Evolutionary conservation across 92 coral and sea anemone species (phyloP).

Genomic region (Palythoa caribaeorum): DNA sequence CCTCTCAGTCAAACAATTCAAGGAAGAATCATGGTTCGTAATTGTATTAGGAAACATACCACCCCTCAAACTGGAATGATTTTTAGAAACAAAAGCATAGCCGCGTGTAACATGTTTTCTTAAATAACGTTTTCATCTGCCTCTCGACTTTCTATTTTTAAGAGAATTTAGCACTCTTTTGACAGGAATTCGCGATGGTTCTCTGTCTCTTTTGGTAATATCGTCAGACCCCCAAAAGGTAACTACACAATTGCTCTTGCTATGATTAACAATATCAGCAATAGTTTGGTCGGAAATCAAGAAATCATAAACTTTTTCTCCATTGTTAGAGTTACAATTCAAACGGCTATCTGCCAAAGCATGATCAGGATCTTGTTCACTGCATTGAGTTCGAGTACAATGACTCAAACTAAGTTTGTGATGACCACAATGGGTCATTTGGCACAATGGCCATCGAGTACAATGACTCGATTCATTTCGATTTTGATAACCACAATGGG

Average conservation of each 20-base stretch:
- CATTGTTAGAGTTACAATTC: slow-evolving; percentile 3
- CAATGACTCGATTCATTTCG: slow-evolving; percentile 5
- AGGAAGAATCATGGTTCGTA: slow-evolving; percentile 24
- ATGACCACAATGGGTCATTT: slow-evolving; percentile 8
- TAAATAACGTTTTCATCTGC: slow-evolving; percentile 2
- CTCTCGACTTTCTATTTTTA: slow-evolving; percentile 32
- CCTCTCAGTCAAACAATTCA: slow-evolving; percentile 38
- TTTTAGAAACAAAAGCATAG: slow-evolving; percentile 16
- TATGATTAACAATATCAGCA: slow-evolving; percentile 43
- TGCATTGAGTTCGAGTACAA: slow-evolving; percentile 6
- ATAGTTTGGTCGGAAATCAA: slow-evolving; percentile 31
- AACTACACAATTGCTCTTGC: slow-evolving; percentile 39
- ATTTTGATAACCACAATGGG: slow-evolving; percentile 11
- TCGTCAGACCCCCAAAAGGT: slow-evolving; percentile 34
- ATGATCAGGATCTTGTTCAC: slow-evolving; percentile 3
- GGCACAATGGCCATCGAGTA: slow-evolving; percentile 19
- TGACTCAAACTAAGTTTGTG: slow-evolving; percentile 14
- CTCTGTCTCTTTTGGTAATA: slow-evolving; percentile 45
- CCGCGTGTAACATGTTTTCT: slow-evolving; percentile 17
- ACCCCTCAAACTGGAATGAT: slow-evolving; percentile 46
- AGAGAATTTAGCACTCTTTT: slow-evolving; percentile 45
- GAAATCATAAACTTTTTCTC: slow-evolving; percentile 1
- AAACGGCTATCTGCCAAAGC: slow-evolving; percentile 1
- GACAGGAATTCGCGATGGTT: slow-evolving; percentile 56
- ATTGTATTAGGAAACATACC: slow-evolving; percentile 41